These are phyloP conservation scores for Chaetorhynchus papuensis DNA, from an alignment of 2,113 vertebrate species.

Conservation along the genomic window DNA sequence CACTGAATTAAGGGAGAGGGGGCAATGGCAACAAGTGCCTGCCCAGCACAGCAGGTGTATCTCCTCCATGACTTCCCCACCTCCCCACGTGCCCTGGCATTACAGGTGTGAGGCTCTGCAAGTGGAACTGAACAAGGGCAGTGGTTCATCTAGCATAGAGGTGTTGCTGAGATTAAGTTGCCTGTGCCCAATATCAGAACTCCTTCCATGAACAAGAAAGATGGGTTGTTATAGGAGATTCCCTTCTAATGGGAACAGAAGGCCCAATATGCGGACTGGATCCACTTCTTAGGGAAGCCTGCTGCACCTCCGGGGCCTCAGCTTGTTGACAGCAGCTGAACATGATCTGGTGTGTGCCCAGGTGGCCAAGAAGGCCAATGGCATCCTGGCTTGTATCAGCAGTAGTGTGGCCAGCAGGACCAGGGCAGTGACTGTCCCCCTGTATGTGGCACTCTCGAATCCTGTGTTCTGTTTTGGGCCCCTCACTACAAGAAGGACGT, in stretches of 20 bases:
- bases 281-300: background rate
- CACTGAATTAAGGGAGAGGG: background rate
- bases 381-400: background rate
- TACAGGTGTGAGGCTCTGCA: background rate
- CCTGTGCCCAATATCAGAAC: background rate
- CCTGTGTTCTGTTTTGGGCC: background rate
- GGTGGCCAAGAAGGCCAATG: background rate
- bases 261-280: too few species aligned
- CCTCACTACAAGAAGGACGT: accelerated
- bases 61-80: background rate
- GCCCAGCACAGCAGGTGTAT: background rate
- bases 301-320: background rate
- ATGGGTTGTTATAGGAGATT: background rate
- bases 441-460: accelerated
- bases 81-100: background rate
- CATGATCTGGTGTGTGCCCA: accelerated
- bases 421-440: accelerated
- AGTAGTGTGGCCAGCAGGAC: background rate
- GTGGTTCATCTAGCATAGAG: background rate
- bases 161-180: background rate
- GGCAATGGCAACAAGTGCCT: background rate
- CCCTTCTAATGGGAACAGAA: background rate
- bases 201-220: background rate
- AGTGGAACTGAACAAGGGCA: background rate
- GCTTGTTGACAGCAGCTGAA: background rate